Percentiles rank a stretch among this genome's conserved stretches.
Evolutionary conservation across 2,888 invertebrate genomes (phyloP).

Genomic region (Agrenia bidenticulata): DNA sequence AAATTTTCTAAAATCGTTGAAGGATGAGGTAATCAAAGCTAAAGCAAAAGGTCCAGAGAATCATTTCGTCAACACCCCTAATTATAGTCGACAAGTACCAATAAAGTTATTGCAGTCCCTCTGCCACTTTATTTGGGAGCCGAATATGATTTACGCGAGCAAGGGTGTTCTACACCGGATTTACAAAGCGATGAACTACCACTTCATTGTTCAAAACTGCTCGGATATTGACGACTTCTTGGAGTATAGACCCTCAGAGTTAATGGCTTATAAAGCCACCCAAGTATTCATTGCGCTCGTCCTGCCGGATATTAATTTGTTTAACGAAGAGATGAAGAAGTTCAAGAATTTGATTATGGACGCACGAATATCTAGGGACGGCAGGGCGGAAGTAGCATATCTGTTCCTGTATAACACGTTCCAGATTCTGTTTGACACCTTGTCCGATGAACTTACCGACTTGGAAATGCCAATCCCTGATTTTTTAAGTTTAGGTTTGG

Average conservation of each 20-base stretch:
- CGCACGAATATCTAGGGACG: conserved; percentile 7
- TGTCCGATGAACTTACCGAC: background rate
- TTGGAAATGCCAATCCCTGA: conserved; percentile 5
- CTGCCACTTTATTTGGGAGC: conserved; percentile 24
- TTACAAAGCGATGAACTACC: background rate
- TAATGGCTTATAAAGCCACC: conserved; percentile 32
- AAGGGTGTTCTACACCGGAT: background rate
- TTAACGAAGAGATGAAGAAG: conserved; percentile 14
- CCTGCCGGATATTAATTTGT: conserved; percentile 16
- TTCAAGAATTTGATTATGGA: conserved; percentile 20
- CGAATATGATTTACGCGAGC: conserved; percentile 10
- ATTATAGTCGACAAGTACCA: conserved; percentile 1
- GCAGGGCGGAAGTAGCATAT: conserved; percentile 13
- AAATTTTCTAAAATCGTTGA: conserved; percentile 2
- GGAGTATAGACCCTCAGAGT: conserved; percentile 30
- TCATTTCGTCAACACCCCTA: background rate
- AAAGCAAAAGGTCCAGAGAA: background rate
- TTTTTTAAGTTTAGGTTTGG: conserved; percentile 10
- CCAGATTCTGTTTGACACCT: background rate
- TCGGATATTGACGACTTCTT: conserved; percentile 27
- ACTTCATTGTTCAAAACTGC: background rate
- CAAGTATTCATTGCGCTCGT: conserved; percentile 31
- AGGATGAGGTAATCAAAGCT: background rate
- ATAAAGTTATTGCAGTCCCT: conserved; percentile 7
- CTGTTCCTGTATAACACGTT: background rate